Percentiles rank a stretch among this genome's conserved stretches.
phyloP scores from a whole-genome alignment of 2,113 vertebrate genomes.

The Naja naja region DNA sequence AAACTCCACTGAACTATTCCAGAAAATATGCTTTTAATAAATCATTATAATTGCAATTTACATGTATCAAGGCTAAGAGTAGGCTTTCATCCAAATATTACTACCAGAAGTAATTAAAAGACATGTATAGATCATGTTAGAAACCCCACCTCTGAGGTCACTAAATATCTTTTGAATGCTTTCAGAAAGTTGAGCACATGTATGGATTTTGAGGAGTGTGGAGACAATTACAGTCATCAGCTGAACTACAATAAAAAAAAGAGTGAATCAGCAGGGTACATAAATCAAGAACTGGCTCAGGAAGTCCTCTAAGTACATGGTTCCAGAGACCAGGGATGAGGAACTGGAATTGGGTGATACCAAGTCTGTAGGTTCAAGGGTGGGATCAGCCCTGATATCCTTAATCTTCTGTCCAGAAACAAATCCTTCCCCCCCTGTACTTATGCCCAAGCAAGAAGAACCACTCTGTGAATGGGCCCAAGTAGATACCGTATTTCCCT shows the following conservation, averaged over 20 bases:
- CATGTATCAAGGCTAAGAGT: neutral
- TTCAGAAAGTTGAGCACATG: neutral
- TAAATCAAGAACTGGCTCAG: neutral
- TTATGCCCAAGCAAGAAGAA: neutral
- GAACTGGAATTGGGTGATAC: neutral
- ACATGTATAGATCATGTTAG: neutral
- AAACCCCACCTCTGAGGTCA: neutral
- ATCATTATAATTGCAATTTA: neutral
- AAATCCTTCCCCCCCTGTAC: neutral
- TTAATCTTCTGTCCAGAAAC: neutral
- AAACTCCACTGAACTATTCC: neutral
- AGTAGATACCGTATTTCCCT: neutral
- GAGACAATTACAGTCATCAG: neutral
- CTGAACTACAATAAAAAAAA: neutral
- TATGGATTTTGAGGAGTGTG: neutral
- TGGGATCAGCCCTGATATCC: neutral
- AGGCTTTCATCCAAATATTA: neutral
- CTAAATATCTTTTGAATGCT: neutral
- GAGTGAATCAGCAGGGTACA: neutral
- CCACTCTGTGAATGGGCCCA: neutral
- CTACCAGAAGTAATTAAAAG: neutral
- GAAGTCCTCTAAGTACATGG: neutral
- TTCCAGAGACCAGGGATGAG: neutral
- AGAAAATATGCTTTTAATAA: neutral
- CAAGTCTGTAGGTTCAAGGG: neutral